Evolutionary conservation across 2,797 vertebrate genomes (phyloP).

Genomic region (Anableps anableps): DNA sequence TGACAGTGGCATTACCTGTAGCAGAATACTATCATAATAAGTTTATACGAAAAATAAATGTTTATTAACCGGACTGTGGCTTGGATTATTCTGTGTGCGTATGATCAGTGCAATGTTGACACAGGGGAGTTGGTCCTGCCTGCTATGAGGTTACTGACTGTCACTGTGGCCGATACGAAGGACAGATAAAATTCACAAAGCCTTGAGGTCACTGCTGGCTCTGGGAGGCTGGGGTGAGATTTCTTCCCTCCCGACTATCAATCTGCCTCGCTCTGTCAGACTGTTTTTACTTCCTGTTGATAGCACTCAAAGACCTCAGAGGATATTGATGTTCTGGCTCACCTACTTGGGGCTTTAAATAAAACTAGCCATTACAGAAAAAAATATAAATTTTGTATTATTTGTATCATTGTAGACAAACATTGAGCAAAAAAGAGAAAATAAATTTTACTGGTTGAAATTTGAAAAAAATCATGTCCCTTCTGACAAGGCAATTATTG

Average conservation of each 20-base stretch:
- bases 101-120: constrained; percentile 23
- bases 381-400: neutral
- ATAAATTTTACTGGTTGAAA: neutral
- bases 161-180: constrained; percentile 49
- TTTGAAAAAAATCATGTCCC: neutral
- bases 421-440: neutral
- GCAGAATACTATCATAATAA: neutral
- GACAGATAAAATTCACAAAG: constrained; percentile 49
- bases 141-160: constrained; percentile 46
- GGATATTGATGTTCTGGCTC: constrained; percentile 22
- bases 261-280: constrained; percentile 17
- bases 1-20: neutral
- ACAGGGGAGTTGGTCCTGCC: constrained; percentile 1
- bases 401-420: neutral
- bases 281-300: constrained; percentile 20
- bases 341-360: constrained; percentile 8
- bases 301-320: constrained; percentile 14
- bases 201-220: constrained; percentile 20
- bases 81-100: constrained; percentile 16
- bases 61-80: neutral
- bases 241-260: constrained; percentile 32
- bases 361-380: constrained; percentile 17
- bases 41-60: neutral
- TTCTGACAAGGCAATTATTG: constrained; percentile 7
- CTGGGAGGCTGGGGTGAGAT: constrained; percentile 16